Evolutionary conservation across 2,113 vertebrate species (phyloP), one percentile per base, ranked within the genome.

Genomic region (Redunca redunca): DNA sequence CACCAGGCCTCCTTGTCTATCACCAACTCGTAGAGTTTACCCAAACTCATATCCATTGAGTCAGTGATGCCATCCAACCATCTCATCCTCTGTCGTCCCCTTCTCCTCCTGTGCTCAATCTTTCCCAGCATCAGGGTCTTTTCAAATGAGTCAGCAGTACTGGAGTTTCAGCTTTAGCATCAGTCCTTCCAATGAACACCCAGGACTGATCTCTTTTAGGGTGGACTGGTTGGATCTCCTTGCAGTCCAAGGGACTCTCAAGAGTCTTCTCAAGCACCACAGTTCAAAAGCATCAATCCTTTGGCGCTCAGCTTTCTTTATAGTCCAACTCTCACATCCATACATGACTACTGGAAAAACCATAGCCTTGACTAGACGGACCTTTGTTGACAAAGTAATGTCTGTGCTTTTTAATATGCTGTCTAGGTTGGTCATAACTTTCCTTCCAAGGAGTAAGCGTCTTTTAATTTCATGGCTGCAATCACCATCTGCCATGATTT

Each of bases 281-380:
- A 64, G 15, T 64, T 64, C 7, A n/a, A 64, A 64, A n/a, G 16
- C 33, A 64, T 64, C 62, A 64, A 19, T 9, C n/a, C 33, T 64
- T 67, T 1, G 0, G 33, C 1, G 0, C 33, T 67, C 33, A 67
- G 62, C 62, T 67, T 67, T 19, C 62, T n/a, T 64, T 4, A n/a
- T 1, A 64, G 33, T 19, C 62, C 16, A n/a, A 64, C 15, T 64
- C 15, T 64, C 7, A 8, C 0, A 64, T n/a, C 62, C 62, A 1
- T n/a, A 17, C 62, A n/a, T 17, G 62, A n/a, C 62, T 0, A 64
- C 30, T 9, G 7, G 30, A 17, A 64, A 64, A 64, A 64, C 15
- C 30, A 64, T 33, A 64, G 62, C 62, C 62, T n/a, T 64, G 7
- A 64, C 62, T 64, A 33, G 3, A 64, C 0, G 7, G 33, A 64